Evolutionary conservation across 2,797 vertebrate genomes (phyloP).

Genomic region (Spea hammondii): DNA sequence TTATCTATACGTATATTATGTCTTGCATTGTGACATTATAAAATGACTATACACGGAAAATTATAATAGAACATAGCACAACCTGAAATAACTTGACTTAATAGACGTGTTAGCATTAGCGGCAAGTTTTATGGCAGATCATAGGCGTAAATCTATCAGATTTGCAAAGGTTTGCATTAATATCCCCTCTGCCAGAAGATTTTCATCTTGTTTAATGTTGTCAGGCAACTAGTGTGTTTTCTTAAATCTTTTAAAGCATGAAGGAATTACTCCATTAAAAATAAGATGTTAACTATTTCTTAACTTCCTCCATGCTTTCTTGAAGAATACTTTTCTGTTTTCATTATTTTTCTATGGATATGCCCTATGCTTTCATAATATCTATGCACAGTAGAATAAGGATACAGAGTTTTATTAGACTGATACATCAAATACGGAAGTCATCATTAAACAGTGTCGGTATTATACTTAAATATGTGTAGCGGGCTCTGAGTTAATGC

Average conservation of each 20-base stretch:
- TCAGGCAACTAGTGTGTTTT: constrained; percentile 60
- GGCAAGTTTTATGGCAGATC: constrained; percentile 69
- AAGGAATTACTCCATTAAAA: constrained; percentile 58
- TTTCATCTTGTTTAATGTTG: constrained; percentile 66
- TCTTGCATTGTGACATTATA: constrained; percentile 55
- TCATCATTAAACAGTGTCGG: no score
- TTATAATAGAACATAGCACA: constrained; percentile 64
- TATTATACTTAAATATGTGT: no score
- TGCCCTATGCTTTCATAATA: background rate
- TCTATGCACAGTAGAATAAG: no score
- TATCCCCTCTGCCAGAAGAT: constrained; percentile 57
- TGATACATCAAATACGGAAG: no score
- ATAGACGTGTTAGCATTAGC: constrained; percentile 73
- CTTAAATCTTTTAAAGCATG: constrained; percentile 54
- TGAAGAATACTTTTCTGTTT: background rate
- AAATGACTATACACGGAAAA: constrained; percentile 68
- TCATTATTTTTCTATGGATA: constrained; percentile 11
- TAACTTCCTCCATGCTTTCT: constrained; percentile 57
- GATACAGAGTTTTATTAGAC: no score
- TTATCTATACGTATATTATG: no score
- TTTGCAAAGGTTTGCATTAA: constrained; percentile 69
- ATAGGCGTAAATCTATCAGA: constrained; percentile 71
- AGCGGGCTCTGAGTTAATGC: no score
- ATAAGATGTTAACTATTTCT: constrained; percentile 52
- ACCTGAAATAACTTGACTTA: constrained; percentile 69